Evolutionary conservation across 2,113 vertebrate species (phyloP), one percentile per base, ranked within the genome.

Genomic region (Pavo muticus): DNA sequence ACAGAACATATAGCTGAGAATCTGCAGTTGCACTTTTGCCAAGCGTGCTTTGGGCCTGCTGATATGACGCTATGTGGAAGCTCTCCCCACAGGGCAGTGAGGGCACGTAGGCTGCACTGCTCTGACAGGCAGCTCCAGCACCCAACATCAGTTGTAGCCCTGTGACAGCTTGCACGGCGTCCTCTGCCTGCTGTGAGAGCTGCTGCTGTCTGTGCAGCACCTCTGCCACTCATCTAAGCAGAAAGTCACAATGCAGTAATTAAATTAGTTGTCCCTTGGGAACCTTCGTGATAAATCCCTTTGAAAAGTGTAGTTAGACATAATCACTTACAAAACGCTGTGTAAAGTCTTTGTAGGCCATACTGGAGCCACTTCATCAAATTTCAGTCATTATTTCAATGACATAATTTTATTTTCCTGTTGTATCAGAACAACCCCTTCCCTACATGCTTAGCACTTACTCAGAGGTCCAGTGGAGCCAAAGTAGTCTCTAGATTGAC

Each of bases 31-130:
- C 35, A 9, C 30, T 83, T 72, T 54, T 35, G 32, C 32, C 76
- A 32, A 40, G 57, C 6, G 75, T 64, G 56, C 47, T 75, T 37
- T 17, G 30, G 8, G 35, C 30, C 4, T 29, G 29, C 25, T 0
- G 0, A 3, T 32, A 25, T 8, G 24, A 32, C 0, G 0, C 19
- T 30, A 32, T 3, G 7, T 3, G 25, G 35, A 27, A 42, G 18
- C 7, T 37, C 19, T 61, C 24, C 27, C 1, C 1, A 3, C 13
- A 60, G 44, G 18, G 35, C 5, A 11, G 7, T 1, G 32, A 37
- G 27, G 57, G 42, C 19, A 19, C 1, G 30, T 5, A 10, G 16
- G 17, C 56, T 10, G 11, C 17, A 11, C 30, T 57, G 56, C 56
- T 57, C 30, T n/a, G 56, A 30, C 56, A 32, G 30, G 30, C 18